phyloP scores from a whole-genome alignment of 1,140 invertebrate species.

The Phymastichus coffea region DNA sequence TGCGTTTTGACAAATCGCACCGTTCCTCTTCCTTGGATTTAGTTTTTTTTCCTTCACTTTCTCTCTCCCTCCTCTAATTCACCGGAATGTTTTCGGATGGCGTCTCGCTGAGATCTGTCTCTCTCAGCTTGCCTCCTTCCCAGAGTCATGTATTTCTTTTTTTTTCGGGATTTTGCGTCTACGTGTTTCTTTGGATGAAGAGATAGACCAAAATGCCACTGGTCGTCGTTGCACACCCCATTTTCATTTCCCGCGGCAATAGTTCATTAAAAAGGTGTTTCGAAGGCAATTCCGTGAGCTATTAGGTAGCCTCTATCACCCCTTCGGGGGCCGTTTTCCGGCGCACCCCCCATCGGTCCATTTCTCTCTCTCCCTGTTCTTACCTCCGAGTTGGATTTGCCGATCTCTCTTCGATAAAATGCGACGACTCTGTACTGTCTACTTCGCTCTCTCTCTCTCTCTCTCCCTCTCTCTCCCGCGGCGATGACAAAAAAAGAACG shows the following conservation, averaged over 20 bases:
- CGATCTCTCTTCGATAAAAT: constrained; percentile 17
- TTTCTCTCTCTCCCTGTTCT: background rate
- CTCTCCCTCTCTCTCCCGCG: background rate
- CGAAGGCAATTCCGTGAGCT: constrained; percentile 66
- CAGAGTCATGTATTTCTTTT: constrained; percentile 20
- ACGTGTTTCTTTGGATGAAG: too few relatives aligned
- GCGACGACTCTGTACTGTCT: background rate
- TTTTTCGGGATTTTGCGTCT: too few relatives aligned
- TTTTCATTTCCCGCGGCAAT: constrained; percentile 67
- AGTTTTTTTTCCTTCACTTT: constrained; percentile 33
- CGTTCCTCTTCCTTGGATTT: constrained; percentile 25
- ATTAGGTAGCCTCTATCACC: constrained; percentile 67
- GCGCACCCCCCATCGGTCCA: background rate
- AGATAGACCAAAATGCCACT: background rate
- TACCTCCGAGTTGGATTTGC: constrained; percentile 17
- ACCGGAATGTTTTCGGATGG: constrained; percentile 47
- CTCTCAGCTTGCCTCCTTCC: constrained; percentile 49
- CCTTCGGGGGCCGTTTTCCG: constrained; percentile 61
- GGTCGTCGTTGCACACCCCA: too few relatives aligned
- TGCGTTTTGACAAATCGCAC: constrained; percentile 49
- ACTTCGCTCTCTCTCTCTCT: background rate
- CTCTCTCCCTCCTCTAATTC: constrained; percentile 45
- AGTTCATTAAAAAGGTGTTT: constrained; percentile 75
- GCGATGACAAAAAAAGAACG: constrained; percentile 20
- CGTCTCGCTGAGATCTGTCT: constrained; percentile 43